Evolutionary conservation across 2,888 invertebrate genomes (phyloP).

Genomic region (Plebejus melissa): DNA sequence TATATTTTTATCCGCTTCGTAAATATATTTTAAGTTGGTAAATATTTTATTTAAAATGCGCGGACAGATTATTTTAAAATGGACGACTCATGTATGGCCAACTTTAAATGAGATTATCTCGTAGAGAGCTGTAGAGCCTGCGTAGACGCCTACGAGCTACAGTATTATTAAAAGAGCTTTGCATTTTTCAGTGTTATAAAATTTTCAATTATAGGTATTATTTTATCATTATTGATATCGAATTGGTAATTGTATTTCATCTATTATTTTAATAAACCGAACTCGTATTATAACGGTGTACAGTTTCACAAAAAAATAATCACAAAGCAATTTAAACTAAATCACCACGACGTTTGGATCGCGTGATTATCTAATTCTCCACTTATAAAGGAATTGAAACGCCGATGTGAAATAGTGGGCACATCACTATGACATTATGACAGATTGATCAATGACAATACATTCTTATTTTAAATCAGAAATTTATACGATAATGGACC

Average conservation of each 20-base stretch:
- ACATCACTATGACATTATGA: conserved; percentile 69
- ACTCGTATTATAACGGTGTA: background rate
- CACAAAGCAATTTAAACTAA: conserved; percentile 19
- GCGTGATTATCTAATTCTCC: conserved; percentile 61
- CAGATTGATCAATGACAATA: conserved; percentile 61
- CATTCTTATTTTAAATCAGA: background rate
- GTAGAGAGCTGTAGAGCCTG: no score
- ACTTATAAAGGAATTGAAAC: conserved; percentile 63
- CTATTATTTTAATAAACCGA: background rate
- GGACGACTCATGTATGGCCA: no score
- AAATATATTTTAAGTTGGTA: no score
- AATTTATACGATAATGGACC: background rate
- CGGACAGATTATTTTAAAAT: no score
- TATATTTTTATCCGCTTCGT: no score
- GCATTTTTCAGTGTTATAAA: no score
- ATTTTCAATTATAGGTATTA: no score
- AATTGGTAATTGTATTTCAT: background rate
- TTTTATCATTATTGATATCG: background rate
- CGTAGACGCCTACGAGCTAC: background rate
- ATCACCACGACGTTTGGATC: conserved; percentile 48
- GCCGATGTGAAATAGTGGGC: conserved; percentile 63
- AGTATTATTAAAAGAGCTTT: no score
- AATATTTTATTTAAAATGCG: no score
- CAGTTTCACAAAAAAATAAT: background rate
- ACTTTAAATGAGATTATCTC: no score